These are phyloP conservation scores for Caenorhabditis doughertyi DNA, from an alignment of 2,888 invertebrate genomes.

Conservation along the genomic window DNA sequence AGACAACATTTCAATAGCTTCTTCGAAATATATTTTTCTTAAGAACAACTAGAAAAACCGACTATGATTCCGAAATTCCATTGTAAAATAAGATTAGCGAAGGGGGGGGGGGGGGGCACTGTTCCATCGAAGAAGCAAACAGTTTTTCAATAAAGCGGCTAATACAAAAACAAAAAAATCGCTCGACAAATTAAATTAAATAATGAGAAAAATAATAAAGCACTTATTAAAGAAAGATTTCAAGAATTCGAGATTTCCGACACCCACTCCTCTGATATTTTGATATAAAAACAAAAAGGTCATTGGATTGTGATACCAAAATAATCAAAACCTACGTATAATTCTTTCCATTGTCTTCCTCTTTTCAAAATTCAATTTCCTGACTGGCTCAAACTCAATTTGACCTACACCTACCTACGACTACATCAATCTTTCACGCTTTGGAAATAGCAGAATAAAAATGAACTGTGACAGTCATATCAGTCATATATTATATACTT, in stretches of 20 bases:
- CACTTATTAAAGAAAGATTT: no score
- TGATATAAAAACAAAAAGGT: constrained; percentile 6
- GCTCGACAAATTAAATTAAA: no score
- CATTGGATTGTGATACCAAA: background rate
- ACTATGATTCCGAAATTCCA: background rate
- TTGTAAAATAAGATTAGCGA: no score
- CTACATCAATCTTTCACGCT: background rate
- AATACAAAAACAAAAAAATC: no score
- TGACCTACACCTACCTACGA: constrained; percentile 15
- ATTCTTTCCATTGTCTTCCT: background rate
- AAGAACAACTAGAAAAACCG: background rate
- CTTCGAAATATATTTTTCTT: background rate
- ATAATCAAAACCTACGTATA: constrained; percentile 23
- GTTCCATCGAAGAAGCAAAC: no score
- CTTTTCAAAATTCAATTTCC: constrained; percentile 35
- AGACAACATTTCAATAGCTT: background rate
- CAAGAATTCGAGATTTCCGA: background rate
- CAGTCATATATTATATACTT: constrained; percentile 16
- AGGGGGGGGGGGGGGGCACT: no score
- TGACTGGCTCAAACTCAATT: constrained; percentile 3
- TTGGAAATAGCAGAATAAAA: background rate
- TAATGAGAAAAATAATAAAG: no score
- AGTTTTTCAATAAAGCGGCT: no score
- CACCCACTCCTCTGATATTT: background rate
- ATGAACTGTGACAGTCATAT: constrained; percentile 18